Evolutionary conservation across 2,888 invertebrate species (phyloP).

Genomic region (Cryptophagus acutangulus): DNA sequence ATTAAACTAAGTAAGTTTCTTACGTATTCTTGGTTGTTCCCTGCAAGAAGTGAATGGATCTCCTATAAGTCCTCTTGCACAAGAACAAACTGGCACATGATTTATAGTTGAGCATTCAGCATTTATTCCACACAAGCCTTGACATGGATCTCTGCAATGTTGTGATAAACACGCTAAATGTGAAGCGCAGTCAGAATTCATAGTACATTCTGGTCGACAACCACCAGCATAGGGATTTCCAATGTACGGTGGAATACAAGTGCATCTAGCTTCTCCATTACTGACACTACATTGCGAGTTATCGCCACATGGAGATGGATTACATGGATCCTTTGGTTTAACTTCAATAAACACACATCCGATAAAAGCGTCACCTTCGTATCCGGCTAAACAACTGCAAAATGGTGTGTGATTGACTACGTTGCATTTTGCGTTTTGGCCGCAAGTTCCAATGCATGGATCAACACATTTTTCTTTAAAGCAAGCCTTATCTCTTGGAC

Average conservation of each 20-base stretch:
- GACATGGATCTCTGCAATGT: conserved; percentile 82
- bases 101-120: conserved; percentile 78
- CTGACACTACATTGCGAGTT: conserved; percentile 72
- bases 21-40: conserved; percentile 53
- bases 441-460: conserved; percentile 75
- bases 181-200: conserved; percentile 74
- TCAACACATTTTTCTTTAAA: conserved; percentile 76
- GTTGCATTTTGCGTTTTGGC: conserved; percentile 72
- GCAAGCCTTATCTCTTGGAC: conserved; percentile 71
- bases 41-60: conserved; percentile 80
- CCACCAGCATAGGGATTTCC: conserved; percentile 83
- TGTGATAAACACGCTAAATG: conserved; percentile 75
- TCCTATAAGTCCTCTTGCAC: conserved; percentile 69
- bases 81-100: conserved; percentile 78
- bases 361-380: conserved; percentile 79
- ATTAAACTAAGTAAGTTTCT: conserved; percentile 33
- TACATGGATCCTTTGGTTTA: conserved; percentile 58
- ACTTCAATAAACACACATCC: conserved; percentile 60
- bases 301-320: conserved; percentile 76
- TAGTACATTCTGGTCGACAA: conserved; percentile 80
- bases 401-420: conserved; percentile 76
- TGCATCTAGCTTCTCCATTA: conserved; percentile 67
- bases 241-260: conserved; percentile 82
- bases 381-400: conserved; percentile 73
- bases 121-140: conserved; percentile 76